These are phyloP conservation scores for Stichodactyla helianthus DNA, from an alignment of 64 coral and sea anemone genomes.

Conservation along the genomic window DNA sequence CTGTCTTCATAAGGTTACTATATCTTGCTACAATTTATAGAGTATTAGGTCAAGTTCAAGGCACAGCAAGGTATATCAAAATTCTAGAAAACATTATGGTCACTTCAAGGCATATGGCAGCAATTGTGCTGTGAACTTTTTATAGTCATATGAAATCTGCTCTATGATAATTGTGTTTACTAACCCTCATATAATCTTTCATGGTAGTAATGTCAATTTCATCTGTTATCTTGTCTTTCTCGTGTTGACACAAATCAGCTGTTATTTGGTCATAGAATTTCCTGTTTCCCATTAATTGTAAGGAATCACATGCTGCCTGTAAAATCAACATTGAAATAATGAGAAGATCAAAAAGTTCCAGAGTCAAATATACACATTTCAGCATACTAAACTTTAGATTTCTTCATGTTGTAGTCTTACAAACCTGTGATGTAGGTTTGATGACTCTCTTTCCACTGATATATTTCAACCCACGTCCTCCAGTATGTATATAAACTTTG, in stretches of 20 bases:
- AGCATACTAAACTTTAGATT: no score
- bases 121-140: no score
- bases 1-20: no score
- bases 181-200: conserved; percentile 98
- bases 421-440: conserved; percentile 77
- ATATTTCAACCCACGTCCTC: conserved; percentile 86
- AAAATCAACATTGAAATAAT: conserved; percentile 7
- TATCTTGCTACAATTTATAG: no score
- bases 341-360: no score
- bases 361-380: no score
- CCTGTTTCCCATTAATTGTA: conserved; percentile 94
- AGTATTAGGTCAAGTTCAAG: no score
- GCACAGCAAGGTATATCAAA: no score
- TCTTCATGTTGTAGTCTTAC: neutral
- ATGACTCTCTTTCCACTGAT: conserved; percentile 92
- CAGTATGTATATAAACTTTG: conserved; percentile 84
- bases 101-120: no score
- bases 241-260: conserved; percentile 84
- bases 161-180: neutral
- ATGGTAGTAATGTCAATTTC: conserved; percentile 95
- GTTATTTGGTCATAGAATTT: conserved; percentile 96
- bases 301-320: conserved; percentile 92
- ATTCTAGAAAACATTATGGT: neutral
- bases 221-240: conserved; percentile 96
- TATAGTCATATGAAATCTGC: no score